Percentiles rank a stretch among this genome's conserved stretches.
These are phyloP conservation scores for Sarcophilus harrisii DNA, from an alignment of 2,797 vertebrate genomes.

Conservation along the genomic window DNA sequence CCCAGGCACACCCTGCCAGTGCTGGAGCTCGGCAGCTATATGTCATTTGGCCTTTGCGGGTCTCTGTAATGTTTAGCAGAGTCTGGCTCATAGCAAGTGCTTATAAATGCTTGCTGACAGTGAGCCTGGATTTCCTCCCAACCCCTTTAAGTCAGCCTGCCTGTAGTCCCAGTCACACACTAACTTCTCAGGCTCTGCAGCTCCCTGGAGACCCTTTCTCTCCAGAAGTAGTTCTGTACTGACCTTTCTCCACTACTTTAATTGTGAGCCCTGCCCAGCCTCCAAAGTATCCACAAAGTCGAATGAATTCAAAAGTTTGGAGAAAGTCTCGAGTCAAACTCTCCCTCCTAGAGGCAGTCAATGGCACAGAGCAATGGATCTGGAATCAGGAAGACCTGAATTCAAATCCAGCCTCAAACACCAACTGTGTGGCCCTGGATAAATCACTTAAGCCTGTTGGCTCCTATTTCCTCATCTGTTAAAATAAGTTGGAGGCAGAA, in stretches of 20 bases:
- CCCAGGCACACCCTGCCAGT: neutral
- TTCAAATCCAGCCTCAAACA: too few species aligned
- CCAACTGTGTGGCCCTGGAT: too few species aligned
- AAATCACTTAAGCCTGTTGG: too few species aligned
- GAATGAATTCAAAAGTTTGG: neutral
- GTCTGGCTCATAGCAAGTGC: neutral
- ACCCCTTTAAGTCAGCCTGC: neutral
- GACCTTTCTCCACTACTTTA: neutral
- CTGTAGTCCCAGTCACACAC: neutral
- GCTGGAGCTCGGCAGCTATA: neutral
- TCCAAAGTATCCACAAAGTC: neutral
- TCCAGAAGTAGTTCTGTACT: neutral
- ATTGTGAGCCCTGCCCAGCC: neutral
- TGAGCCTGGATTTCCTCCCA: neutral
- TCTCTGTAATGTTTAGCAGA: neutral
- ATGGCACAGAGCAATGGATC: too few species aligned
- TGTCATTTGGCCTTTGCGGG: neutral
- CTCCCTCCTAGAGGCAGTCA: neutral
- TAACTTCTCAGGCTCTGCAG: neutral
- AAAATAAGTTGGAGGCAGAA: too few species aligned
- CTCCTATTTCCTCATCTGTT: too few species aligned
- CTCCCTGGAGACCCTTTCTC: constrained; percentile 28
- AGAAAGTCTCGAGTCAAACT: neutral
- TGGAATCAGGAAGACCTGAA: too few species aligned
- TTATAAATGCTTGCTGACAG: neutral